Evolutionary conservation across 2,113 vertebrate genomes (phyloP).

Genomic region (Macaca mulatta): DNA sequence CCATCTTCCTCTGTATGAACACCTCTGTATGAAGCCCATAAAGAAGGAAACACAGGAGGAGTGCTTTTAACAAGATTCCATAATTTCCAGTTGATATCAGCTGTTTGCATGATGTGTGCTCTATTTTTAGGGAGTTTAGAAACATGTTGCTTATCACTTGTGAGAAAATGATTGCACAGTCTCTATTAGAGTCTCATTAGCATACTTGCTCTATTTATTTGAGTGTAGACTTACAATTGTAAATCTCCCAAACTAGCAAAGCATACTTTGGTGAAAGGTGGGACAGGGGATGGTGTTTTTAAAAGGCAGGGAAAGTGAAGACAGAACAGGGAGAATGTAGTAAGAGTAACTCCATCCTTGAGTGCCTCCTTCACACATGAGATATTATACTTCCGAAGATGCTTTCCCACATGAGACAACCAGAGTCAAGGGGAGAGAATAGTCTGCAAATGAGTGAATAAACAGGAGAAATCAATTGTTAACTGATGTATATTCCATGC

Average conservation of each 20-base stretch:
- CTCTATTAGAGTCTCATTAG: conserved; percentile 72
- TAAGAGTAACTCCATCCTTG: background rate
- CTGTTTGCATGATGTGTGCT: conserved; percentile 64
- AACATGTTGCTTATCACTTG: conserved; percentile 68
- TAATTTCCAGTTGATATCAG: conserved; percentile 60
- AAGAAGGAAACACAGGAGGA: background rate
- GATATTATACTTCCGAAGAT: background rate
- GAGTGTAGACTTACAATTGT: conserved; percentile 71
- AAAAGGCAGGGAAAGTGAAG: background rate
- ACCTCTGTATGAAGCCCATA: background rate
- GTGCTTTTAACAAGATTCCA: conserved; percentile 25
- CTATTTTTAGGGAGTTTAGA: conserved; percentile 73
- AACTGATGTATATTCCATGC: conserved; percentile 66
- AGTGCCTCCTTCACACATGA: background rate
- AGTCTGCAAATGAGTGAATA: conserved; percentile 53
- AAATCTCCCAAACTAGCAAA: conserved; percentile 57
- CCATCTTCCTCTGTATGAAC: background rate
- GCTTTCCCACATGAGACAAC: conserved; percentile 37
- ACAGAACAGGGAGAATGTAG: background rate
- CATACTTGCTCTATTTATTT: conserved; percentile 59
- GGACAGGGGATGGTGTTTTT: conserved; percentile 40
- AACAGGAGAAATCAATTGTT: conserved; percentile 65
- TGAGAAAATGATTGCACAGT: conserved; percentile 73
- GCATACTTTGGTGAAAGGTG: conserved; percentile 66
- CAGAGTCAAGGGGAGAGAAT: conserved; percentile 23